These are phyloP conservation scores for Gavia stellata DNA, from an alignment of 2,113 vertebrate species.

Conservation along the genomic window DNA sequence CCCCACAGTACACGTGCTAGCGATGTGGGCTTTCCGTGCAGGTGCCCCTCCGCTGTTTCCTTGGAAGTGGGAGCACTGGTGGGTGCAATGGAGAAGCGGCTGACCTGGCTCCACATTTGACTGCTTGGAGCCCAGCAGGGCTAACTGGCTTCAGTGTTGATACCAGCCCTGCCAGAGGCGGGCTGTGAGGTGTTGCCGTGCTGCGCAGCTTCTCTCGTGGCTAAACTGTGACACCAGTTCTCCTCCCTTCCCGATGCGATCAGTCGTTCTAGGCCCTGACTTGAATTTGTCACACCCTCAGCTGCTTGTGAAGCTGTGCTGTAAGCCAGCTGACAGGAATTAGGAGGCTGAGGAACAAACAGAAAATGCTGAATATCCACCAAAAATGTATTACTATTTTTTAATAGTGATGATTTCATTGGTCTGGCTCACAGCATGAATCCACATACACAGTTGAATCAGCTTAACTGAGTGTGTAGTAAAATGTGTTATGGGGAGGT, in stretches of 20 bases:
- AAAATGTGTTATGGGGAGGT: not conserved
- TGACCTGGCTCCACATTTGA: not conserved
- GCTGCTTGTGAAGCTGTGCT: not conserved
- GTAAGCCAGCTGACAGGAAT: not conserved
- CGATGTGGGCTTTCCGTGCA: fast-evolving
- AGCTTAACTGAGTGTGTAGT: not conserved
- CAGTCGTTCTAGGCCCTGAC: not conserved
- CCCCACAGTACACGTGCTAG: fast-evolving
- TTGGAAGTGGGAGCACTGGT: not conserved
- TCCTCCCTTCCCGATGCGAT: not conserved
- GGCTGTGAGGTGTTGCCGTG: fast-evolving
- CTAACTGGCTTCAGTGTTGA: not conserved
- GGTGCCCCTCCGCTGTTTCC: not conserved
- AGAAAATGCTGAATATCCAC: not conserved
- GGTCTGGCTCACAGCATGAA: not conserved
- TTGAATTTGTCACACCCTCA: not conserved
- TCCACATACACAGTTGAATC: not conserved
- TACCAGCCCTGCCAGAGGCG: not conserved
- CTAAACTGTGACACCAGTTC: not conserved
- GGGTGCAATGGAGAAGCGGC: not conserved
- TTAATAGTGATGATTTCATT: not conserved
- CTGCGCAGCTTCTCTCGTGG: not conserved
- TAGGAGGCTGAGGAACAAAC: not conserved
- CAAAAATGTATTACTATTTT: not conserved
- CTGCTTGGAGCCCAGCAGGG: not conserved